Base-by-base conservation (phyloP, 2,888 invertebrate genomes). In the Lordiphosa fenestrarum region DNA sequence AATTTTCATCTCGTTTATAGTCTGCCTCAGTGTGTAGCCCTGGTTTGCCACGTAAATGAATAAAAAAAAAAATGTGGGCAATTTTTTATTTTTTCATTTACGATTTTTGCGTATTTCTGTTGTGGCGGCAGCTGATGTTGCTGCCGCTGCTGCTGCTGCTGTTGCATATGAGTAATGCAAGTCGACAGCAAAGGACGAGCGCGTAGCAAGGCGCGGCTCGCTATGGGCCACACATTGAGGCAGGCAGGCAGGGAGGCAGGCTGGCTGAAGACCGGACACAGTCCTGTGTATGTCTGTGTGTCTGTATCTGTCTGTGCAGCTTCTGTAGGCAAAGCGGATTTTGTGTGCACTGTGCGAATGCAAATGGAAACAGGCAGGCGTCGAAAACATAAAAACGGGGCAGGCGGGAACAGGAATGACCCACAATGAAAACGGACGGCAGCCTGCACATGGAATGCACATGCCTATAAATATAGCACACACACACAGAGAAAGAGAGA, bases 381-480 rank as follows among this genome's bases (percentile, higher is more conserved):
- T 67, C 62, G 68, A 60, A 61, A 71, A 66, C 71, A 74, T 75
- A 74, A 73, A 74, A 74, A 73, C 71, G 56, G 46, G 61, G 39
- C 33, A 41, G 23, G 13, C 13, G 39, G 12, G 6, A 54, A 58
- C 68, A 72, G 68, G 74, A 78, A 69, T 78, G 80, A 78, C 77
- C 77, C 77, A 78, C 77, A 77, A 78, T 80, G 80, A 71, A 77
- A 78, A 71, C 59, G 76, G 76, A 76, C 72, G 70, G 67, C 62
- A 47, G 33, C 21, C 62, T 55, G 57, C 63, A 73, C 53, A 73
- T 69, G 61, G 63, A 60, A 64, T 73, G 66, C 72, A 72, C 61
- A 77, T 67, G 67, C 70, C 72, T 72, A 80, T 77, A 77, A 80
- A 80, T 77, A 77, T 80, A 71, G 58, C 73, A 66, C 73, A 71